Conservation (phyloP, 2,888 invertebrate genomes). For the Epirrhoe alternata region DNA sequence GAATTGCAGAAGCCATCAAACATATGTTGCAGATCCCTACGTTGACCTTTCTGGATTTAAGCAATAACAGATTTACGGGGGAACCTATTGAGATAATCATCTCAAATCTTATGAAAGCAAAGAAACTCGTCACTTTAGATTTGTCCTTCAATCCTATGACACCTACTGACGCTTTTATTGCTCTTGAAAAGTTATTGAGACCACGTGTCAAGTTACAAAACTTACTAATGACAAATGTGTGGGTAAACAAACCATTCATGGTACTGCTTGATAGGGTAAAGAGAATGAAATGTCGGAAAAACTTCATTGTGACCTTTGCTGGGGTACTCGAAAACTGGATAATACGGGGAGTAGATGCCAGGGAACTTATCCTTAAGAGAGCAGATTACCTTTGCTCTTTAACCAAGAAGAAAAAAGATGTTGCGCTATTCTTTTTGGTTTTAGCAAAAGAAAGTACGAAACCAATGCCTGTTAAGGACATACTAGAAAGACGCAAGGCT, state of each 20-base stretch:
- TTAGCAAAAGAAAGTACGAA: conserved; percentile 38
- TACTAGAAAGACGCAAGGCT: conserved; percentile 28
- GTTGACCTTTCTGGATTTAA: conserved; percentile 51
- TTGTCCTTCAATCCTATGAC: conserved; percentile 58
- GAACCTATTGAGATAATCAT: conserved; percentile 47
- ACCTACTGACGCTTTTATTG: conserved; percentile 46
- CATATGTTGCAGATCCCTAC: conserved; percentile 47
- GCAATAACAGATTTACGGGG: conserved; percentile 53
- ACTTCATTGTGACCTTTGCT: conserved; percentile 51
- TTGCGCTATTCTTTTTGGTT: conserved; percentile 48
- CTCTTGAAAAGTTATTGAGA: conserved; percentile 50
- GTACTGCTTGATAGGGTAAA: conserved; percentile 45
- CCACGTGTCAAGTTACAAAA: conserved; percentile 51
- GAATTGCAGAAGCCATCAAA: conserved; percentile 49
- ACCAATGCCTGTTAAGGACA: conserved; percentile 40
- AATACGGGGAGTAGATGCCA: conserved; percentile 48
- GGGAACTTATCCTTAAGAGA: conserved; percentile 51
- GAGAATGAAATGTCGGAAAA: conserved; percentile 48
- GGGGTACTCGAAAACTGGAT: conserved; percentile 49
- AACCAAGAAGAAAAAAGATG: conserved; percentile 44
- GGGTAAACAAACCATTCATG: conserved; percentile 51
- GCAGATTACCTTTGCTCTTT: conserved; percentile 49
- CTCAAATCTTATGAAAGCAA: conserved; percentile 47
- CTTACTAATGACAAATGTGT: conserved; percentile 50
- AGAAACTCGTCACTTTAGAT: conserved; percentile 52